These are phyloP conservation scores for Antechinus flavipes DNA, from an alignment of 2,113 vertebrate species.

Conservation along the genomic window DNA sequence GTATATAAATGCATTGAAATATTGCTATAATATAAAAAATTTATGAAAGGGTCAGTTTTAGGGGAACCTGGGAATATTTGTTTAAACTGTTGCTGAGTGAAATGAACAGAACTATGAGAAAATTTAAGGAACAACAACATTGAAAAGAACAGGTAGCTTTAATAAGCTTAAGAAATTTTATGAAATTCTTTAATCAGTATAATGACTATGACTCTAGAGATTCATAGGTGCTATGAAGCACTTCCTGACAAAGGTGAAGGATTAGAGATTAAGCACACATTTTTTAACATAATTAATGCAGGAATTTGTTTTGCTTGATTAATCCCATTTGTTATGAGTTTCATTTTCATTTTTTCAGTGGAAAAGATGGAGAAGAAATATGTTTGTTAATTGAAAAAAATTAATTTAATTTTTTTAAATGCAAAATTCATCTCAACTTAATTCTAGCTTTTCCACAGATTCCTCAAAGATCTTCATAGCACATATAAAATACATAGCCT, in stretches of 20 bases:
- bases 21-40: background rate
- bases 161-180: background rate
- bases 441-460: background rate
- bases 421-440: background rate
- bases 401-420: background rate
- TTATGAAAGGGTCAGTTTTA: background rate
- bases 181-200: background rate
- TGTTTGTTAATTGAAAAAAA: background rate
- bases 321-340: background rate
- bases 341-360: background rate
- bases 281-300: background rate
- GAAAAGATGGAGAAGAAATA: background rate
- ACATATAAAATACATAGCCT: background rate
- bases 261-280: background rate
- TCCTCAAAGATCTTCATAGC: background rate
- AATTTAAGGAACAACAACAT: background rate
- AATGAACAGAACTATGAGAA: background rate
- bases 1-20: background rate
- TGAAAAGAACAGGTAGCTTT: background rate
- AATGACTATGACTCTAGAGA: background rate
- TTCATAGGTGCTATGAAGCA: background rate
- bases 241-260: background rate
- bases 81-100: background rate
- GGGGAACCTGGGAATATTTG: background rate
- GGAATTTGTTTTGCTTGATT: background rate